Base-by-base conservation (phyloP, 2,113 vertebrate species). In the Amphiprion ocellaris region DNA sequence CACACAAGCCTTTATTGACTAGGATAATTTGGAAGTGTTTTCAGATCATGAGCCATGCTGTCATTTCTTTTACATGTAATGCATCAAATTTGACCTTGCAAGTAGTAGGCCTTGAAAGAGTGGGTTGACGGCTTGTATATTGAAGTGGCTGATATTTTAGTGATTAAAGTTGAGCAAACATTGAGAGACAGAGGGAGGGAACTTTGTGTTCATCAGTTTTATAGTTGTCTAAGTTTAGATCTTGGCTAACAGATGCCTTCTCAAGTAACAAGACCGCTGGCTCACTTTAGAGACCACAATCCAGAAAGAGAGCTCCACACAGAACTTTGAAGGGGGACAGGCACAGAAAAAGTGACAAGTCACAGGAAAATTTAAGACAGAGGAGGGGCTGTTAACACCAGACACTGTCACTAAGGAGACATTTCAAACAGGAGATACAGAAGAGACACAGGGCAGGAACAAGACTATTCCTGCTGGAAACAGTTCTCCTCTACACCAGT, bases 201-300 rank as follows among this genome's bases (percentile, higher is more conserved):
- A 87, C 69, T 77, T 90, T 88, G 69, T 82, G 87, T 86, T 91
- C 82, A 90, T 91, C 87, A 86, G 83, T 90, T 93, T 93, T 92
- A 93, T 92, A 87, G 88, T 93, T 81, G 79, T 89, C 94, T 95
- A 94, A 94, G 90, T 94, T 95, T 94, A 95, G 94, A 92, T 90
- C 81, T 91, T 94, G 94, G 92, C 92, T 87, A 79, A 44, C 46
- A 67, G 75, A 69, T 62, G 21, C 17, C 89, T 84, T 94, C 93
- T 95, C 94, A 92, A 94, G 91, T 94, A 92, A 89, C 94, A 91
- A 78, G 82, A 73, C 89, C 83, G 79, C 60, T 52, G 81, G 67
- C 87, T 88, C 59, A 66, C 72, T 86, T 77, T 81, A 82, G 60
- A 67, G 80, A 76, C 68, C 60, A 69, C 83, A 82, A 26, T 15